Base-by-base conservation (phyloP, 1,140 invertebrate species). In the Scaptomyza hsui region DNA sequence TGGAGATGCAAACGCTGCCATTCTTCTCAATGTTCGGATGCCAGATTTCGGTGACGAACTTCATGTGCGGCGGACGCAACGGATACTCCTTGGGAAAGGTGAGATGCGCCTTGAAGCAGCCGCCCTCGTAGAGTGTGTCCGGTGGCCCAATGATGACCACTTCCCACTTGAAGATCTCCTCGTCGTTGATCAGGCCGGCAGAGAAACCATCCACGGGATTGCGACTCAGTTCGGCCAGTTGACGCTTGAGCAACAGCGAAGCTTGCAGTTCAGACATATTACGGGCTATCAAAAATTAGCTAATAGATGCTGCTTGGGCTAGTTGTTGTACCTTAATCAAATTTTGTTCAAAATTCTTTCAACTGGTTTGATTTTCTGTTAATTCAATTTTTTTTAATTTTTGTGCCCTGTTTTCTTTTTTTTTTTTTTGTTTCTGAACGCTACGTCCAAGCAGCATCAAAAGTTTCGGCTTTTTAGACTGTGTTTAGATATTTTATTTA, bases 1-100 rank as follows among this genome's bases (percentile, higher is more conserved):
- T 99, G 89, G 98, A 99, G 94, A 99, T 99, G 93, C 98, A 99
- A n/a, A 99, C 99, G 93, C 98, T 97, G 65, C 98, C 98, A 5
- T 77, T 57, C 93, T 97, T 98, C 91, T 99, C 98, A 94, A 99
- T 99, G 93, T 99, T 99, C 75, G 98, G 98, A 95, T 99, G 98
- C 97, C 98, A 99, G 92, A 99, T 99, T 94, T 99, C 98, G 89
- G 98, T 99, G 68, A 99, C 96, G 94, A 99, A 99, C 93, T 98
- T 98, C 98, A 99, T 99, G 93, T 97, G 96, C 78, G 99, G 99
- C 85, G 99, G 98, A 92, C 97, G 96, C 80, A 98, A 93, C 88
- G 98, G 99, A 93, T 99, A 99, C 92, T 99, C 98, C 93, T 98
- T 97, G 75, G 99, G 98, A 93, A 99, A 99, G 91, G 96, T 95